These are phyloP conservation scores for Actinia tenebrosa DNA, from an alignment of 64 coral and sea anemone species.

Conservation along the genomic window DNA sequence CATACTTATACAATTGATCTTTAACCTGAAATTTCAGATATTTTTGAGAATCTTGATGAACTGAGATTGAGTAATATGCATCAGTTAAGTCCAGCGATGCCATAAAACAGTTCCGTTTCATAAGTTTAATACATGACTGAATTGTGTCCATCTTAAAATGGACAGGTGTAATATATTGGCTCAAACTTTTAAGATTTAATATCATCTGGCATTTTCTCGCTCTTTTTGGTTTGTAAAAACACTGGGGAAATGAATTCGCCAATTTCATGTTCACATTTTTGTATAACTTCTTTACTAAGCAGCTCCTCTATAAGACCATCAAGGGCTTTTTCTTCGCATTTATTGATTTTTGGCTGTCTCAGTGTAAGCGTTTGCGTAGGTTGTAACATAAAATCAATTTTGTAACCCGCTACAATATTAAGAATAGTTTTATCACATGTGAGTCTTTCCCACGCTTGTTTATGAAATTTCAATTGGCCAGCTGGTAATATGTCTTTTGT, in stretches of 20 bases:
- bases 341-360: neutral
- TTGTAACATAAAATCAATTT: neutral
- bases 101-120: constrained; percentile 31
- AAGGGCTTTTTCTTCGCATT: constrained; percentile 3
- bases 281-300: constrained; percentile 19
- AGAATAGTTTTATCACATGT: constrained; percentile 15
- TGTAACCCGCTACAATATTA: neutral
- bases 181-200: constrained; percentile 26
- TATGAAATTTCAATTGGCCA: neutral
- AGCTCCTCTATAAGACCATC: constrained; percentile 2
- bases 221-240: constrained; percentile 16
- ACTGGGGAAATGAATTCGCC: constrained; percentile 24
- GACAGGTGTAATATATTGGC: constrained; percentile 26
- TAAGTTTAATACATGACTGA: constrained; percentile 34
- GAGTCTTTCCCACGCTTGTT: constrained; percentile 4
- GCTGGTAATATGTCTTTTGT: neutral
- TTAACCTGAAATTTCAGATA: neutral
- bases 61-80: constrained; percentile 10
- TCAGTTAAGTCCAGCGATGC: constrained; percentile 18
- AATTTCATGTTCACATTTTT: constrained; percentile 20
- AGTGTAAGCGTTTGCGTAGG: neutral
- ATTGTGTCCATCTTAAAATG: constrained; percentile 66
- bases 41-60: neutral
- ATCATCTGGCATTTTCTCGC: constrained; percentile 6
- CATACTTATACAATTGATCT: neutral